These are phyloP conservation scores for Petrocephalus sullivani DNA, from an alignment of 2,797 vertebrate genomes.

Conservation along the genomic window DNA sequence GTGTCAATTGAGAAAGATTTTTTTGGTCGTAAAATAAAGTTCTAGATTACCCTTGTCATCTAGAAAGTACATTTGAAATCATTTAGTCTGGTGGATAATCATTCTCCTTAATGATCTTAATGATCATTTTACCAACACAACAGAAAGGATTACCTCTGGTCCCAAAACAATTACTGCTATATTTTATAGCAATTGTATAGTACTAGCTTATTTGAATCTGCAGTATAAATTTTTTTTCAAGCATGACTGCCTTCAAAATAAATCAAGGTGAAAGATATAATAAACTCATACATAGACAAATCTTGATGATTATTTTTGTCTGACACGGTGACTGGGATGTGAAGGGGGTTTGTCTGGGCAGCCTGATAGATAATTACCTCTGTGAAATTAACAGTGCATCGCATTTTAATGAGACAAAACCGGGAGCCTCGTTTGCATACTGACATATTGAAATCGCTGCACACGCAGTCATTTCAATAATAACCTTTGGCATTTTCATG, in stretches of 20 bases:
- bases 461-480: constrained; percentile 18
- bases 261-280: constrained; percentile 21
- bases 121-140: background rate
- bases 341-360: constrained; percentile 24
- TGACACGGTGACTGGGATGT: constrained; percentile 22
- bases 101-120: background rate
- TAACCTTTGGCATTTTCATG: constrained; percentile 10
- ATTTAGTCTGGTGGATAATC: constrained; percentile 6
- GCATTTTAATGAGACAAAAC: constrained; percentile 44
- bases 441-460: constrained; percentile 26
- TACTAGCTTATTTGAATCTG: background rate
- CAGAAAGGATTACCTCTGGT: background rate
- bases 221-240: background rate
- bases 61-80: background rate
- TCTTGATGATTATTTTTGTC: constrained; percentile 10
- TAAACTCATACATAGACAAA: background rate
- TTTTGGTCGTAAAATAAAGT: background rate
- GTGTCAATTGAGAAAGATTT: background rate
- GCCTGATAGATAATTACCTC: constrained; percentile 31
- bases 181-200: background rate
- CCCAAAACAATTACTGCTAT: background rate
- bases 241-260: background rate
- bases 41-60: background rate
- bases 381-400: constrained; percentile 38
- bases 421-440: constrained; percentile 33